Evolutionary conservation across 2,797 vertebrate species (phyloP), one percentile per base, ranked within the genome.

Genomic region (Chiloscyllium punctatum): DNA sequence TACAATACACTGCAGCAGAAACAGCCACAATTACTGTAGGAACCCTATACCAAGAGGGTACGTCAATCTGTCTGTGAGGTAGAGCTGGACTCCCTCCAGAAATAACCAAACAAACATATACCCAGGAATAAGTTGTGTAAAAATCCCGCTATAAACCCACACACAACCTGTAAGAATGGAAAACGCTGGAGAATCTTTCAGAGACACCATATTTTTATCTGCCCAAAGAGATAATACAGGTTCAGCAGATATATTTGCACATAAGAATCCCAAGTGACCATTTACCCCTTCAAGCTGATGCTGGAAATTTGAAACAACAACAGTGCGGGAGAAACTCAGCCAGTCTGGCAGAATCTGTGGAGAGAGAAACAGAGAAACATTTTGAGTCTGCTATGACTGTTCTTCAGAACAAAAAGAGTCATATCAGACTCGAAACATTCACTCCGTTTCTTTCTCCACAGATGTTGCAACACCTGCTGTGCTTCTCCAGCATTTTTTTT

Each of bases 61-160:
- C 91, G 94, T 94, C 66, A 27, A 94, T 72, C 94, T 96, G 33
- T 96, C 96, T 95, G 90, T 95, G 68, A 96, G 95, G 95, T 95
- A 96, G 66, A 97, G 96, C 95, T 96, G 95, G 11, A 96, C 66
- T 0, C 96, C 96, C 79, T 97, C 96, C 82, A 96, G 96, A 86
- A 96, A 96, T 96, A 96, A 96, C 96, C 96, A 97, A 37, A 96
- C 95, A 95, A 97, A 97, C 1, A 96, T 91, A 96, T 91, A 23
- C 96, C 96, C 51, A 96, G 57, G 57, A 96, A 96, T 33, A 96
- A 90, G 95, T 96, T 96, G 69, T 96, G 96, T 57, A 96, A 95
- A 51, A 96, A 21, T 37, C 96, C 96, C 25, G 96, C 96, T 16
- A 96, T 42, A 42, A 95, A 42, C 66, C 9, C 4, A 91, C 96